Conservation (phyloP, 2,888 invertebrate genomes). For the Drosophila melanosoma region DNA sequence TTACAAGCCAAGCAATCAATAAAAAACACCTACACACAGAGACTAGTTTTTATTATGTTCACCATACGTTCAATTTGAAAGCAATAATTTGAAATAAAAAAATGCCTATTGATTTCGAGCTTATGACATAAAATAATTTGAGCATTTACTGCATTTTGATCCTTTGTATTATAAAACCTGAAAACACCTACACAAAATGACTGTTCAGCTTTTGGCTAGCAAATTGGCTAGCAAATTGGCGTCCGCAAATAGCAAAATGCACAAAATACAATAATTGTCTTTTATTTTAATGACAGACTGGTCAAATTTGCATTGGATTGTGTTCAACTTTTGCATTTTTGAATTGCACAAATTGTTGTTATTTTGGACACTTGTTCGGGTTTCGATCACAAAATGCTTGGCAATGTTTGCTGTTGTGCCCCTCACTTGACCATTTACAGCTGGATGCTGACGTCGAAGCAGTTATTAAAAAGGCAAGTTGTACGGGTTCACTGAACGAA, state of each 20-base stretch:
- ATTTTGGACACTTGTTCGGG: conserved; percentile 22
- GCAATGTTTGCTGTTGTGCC: background rate
- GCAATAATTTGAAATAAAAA: background rate
- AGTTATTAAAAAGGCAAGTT: conserved; percentile 38
- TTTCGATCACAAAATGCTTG: conserved; percentile 25
- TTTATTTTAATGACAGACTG: conserved; percentile 17
- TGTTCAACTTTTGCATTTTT: conserved; percentile 11
- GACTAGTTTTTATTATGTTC: background rate
- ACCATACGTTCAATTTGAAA: background rate
- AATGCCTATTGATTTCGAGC: background rate
- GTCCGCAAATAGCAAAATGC: conserved; percentile 4
- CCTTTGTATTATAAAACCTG: conserved; percentile 1
- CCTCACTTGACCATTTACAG: conserved; percentile 35
- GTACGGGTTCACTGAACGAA: conserved; percentile 68
- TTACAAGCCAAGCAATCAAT: background rate
- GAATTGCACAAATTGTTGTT: conserved; percentile 46
- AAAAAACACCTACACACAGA: conserved; percentile 15
- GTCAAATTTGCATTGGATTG: conserved; percentile 49
- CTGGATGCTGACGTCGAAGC: conserved; percentile 24
- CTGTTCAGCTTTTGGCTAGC: conserved; percentile 6
- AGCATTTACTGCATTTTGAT: background rate
- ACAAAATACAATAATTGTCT: conserved; percentile 32
- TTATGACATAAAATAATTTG: background rate
- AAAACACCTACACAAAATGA: conserved; percentile 5
- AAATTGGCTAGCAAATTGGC: conserved; percentile 16